Percentiles rank a stretch among this genome's conserved stretches.
Evolutionary conservation across 2,888 invertebrate genomes (phyloP).

Genomic region (Hydrotaea cyrtoneurina): DNA sequence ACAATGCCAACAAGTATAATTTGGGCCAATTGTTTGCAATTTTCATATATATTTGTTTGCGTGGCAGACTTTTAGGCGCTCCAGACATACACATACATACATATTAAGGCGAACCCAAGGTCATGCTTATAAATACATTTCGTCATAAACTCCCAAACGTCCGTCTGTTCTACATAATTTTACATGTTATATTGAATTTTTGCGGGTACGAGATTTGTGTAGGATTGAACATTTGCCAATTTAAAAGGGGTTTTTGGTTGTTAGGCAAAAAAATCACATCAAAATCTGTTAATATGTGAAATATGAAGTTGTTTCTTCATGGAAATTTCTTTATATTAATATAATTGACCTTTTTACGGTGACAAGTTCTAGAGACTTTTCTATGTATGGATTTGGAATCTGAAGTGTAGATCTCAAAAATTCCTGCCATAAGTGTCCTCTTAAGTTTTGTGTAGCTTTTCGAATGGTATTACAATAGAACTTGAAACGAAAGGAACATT

Average conservation of each 20-base stretch:
- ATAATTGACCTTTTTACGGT: not conserved
- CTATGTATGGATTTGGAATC: too few species aligned
- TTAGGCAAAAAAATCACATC: not conserved
- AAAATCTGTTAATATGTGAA: not conserved
- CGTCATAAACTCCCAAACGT: not conserved
- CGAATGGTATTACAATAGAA: too few species aligned
- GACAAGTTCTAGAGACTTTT: too few species aligned
- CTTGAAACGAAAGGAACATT: too few species aligned
- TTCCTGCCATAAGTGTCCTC: too few species aligned
- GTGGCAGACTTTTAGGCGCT: conserved; percentile 5
- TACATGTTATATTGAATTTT: not conserved
- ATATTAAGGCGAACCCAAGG: not conserved
- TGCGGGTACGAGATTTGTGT: not conserved
- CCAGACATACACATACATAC: not conserved
- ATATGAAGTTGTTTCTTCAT: too few species aligned
- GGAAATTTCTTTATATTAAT: not conserved
- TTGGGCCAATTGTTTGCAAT: not conserved
- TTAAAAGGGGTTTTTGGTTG: not conserved
- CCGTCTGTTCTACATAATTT: not conserved
- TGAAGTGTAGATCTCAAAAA: too few species aligned
- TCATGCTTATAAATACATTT: conserved; percentile 8
- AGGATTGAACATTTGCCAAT: not conserved
- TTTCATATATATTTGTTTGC: not conserved
- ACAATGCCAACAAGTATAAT: not conserved
- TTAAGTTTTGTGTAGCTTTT: too few species aligned